Evolutionary conservation across 2,888 invertebrate species (phyloP), one percentile per base, ranked within the genome.

Genomic region (Fragum fragum): DNA sequence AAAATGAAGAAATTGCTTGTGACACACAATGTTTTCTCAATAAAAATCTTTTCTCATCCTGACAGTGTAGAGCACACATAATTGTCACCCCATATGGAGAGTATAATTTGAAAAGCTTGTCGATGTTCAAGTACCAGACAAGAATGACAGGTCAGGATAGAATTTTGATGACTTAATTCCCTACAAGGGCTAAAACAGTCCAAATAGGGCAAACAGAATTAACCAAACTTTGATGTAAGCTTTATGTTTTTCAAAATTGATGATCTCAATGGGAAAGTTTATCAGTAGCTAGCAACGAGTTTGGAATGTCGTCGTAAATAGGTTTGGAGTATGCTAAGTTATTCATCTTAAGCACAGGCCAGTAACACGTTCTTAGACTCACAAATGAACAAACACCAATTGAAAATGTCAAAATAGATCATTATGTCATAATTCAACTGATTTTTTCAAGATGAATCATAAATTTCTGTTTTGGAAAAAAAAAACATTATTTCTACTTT

Each of bases 171-270:
- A 72, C 81, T 80, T 84, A 85, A 85, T 85, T 79, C 85, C 69
- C 29, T 72, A 74, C 76, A 79, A 85, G 85, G 68, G 79, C 73
- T 47, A 69, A 74, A 74, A 77, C 76, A 74, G 74, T 72, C 79
- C 76, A 81, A 85, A 79, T 81, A 77, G 72, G 79, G 73, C 74
- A 85, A 85, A 85, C 85, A 81, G 23, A 79, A 81, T 85, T 85
- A 85, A 74, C 32, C 26, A 11, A 61, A 23, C 79, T 85, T 85
- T 85, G 79, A 85, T 74, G 81, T 85, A 76, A 79, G 73, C 79
- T 79, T 74, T 76, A 57, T 73, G 79, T 81, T 79, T 81, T 76
- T 42, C 42, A 68, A 81, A 81, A 85, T 85, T 81, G 84, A 81
- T 85, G 75, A 81, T 79, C 28, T 76, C 61, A 26, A 82, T 83